Percentiles rank a stretch among this genome's conserved stretches.
phyloP scores from a whole-genome alignment of 2,797 vertebrate species.

The Coranthus polyacanthus region DNA sequence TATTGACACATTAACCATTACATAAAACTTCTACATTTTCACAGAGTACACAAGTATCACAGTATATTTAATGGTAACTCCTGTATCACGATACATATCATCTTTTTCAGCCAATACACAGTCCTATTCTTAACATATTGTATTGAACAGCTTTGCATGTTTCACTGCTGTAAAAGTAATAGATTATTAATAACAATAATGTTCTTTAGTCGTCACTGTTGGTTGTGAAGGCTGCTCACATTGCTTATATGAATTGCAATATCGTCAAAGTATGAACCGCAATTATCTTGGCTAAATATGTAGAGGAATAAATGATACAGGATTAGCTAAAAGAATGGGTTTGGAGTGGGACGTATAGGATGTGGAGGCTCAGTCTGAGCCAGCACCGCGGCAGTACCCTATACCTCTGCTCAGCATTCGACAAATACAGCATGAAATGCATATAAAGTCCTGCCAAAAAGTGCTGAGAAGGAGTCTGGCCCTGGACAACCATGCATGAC shows the following conservation, averaged over 20 bases:
- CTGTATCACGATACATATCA: too few relatives aligned
- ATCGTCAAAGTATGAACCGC: conserved; percentile 11
- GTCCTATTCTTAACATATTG: too few relatives aligned
- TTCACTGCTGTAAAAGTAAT: too few relatives aligned
- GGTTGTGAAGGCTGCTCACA: conserved; percentile 2
- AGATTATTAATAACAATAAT: not conserved
- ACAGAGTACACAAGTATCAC: too few relatives aligned
- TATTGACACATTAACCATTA: too few relatives aligned
- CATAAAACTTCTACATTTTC: too few relatives aligned
- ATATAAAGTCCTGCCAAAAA: conserved; percentile 77
- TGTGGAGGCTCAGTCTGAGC: conserved; percentile 36
- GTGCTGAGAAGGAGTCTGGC: conserved; percentile 76
- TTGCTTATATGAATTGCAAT: conserved; percentile 20
- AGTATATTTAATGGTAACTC: too few relatives aligned
- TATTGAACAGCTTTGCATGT: too few relatives aligned
- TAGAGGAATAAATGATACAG: conserved; percentile 15
- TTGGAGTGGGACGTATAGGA: conserved; percentile 43
- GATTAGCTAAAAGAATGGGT: conserved; percentile 48
- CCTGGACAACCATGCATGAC: conserved; percentile 75
- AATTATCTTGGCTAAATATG: conserved; percentile 32
- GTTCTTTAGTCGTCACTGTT: conserved; percentile 8
- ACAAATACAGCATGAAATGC: conserved; percentile 75
- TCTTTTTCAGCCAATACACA: too few relatives aligned
- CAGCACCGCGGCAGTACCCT: conserved; percentile 50
- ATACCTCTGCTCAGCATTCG: conserved; percentile 61